Conservation (phyloP, 2,888 invertebrate genomes). For the Desoria tigrina region DNA sequence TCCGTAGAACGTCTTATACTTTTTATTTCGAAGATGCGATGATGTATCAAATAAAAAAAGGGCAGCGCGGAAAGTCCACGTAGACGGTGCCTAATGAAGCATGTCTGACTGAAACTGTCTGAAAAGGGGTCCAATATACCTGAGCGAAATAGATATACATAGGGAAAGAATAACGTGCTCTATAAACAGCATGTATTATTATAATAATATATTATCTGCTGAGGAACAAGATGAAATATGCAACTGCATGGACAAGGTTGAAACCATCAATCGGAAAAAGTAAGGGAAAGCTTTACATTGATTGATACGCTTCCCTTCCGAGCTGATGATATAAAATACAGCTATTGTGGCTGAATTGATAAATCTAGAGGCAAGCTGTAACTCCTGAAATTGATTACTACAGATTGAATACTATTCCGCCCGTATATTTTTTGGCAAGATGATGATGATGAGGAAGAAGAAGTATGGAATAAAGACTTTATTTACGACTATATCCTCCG, state of each 20-base stretch:
- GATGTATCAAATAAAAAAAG: too few relatives aligned
- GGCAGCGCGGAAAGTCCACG: too few relatives aligned
- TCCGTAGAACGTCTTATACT: too few relatives aligned
- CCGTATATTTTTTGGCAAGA: conserved; percentile 46
- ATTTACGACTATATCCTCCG: not conserved
- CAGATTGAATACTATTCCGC: conserved; percentile 51
- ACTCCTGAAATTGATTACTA: conserved; percentile 51
- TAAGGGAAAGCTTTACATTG: conserved; percentile 42
- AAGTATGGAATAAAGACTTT: conserved; percentile 9
- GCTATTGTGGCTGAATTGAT: conserved; percentile 48
- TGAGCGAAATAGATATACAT: conserved; percentile 29
- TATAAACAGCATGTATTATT: not conserved
- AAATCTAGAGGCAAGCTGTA: conserved; percentile 41
- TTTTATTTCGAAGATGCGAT: too few relatives aligned
- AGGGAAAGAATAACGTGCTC: not conserved
- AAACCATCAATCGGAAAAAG: conserved; percentile 47
- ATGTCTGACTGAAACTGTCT: conserved; percentile 40
- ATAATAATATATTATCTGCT: too few relatives aligned
- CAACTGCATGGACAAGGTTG: conserved; percentile 36
- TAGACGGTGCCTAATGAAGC: conserved; percentile 39
- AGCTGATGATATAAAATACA: conserved; percentile 49
- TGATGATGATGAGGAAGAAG: conserved; percentile 12
- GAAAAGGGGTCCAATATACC: conserved; percentile 48
- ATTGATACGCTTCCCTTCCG: conserved; percentile 44
- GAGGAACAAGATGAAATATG: conserved; percentile 26